Conservation (phyloP, 2,797 vertebrate species). For the Chaetophractus vellerosus region DNA sequence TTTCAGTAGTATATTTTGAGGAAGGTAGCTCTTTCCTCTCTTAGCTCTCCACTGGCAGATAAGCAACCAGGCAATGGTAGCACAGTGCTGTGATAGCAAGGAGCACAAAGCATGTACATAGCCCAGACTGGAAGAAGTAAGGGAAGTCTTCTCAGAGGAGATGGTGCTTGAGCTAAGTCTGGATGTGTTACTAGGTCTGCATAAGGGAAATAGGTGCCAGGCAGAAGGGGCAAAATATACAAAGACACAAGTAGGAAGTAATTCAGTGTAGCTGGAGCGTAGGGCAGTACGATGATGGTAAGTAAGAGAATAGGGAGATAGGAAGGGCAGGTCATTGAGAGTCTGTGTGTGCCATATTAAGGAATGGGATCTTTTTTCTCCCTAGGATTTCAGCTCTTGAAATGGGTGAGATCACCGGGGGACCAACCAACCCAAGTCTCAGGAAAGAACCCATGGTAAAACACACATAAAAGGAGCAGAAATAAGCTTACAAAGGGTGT, state of each 20-base stretch:
- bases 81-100: background rate
- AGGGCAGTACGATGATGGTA: background rate
- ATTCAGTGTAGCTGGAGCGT: background rate
- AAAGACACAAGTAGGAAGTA: background rate
- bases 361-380: background rate
- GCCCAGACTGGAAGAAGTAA: background rate
- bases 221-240: background rate
- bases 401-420: background rate
- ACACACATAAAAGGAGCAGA: background rate
- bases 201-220: too few relatives aligned
- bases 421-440: background rate
- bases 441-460: background rate
- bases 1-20: too few relatives aligned
- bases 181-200: background rate
- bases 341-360: background rate
- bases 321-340: background rate
- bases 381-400: background rate
- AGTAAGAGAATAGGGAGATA: too few relatives aligned
- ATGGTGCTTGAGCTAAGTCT: background rate
- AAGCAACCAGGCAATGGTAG: background rate
- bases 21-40: too few relatives aligned
- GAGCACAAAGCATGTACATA: background rate
- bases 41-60: background rate
- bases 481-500: background rate
- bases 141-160: background rate